Evolutionary conservation across 2,797 vertebrate species (phyloP).

Genomic region (Paramormyrops hopkinsi): DNA sequence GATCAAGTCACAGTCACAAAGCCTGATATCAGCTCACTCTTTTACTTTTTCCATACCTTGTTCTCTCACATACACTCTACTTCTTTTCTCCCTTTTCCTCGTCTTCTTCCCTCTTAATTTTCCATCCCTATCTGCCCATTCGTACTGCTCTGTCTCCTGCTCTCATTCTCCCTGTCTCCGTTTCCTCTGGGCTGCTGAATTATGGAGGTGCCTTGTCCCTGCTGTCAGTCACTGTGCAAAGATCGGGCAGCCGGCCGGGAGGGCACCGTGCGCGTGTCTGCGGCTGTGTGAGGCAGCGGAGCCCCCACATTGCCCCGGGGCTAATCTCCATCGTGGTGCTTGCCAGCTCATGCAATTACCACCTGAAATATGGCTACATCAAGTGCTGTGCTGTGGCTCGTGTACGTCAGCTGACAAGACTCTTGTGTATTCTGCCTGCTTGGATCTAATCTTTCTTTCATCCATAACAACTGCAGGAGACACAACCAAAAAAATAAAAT

Average conservation of each 20-base stretch:
- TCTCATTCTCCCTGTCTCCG: constrained; percentile 24
- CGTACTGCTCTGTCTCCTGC: constrained; percentile 34
- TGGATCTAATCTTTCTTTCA: not conserved
- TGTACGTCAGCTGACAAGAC: not conserved
- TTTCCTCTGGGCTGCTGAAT: constrained; percentile 46
- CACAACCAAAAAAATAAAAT: not conserved
- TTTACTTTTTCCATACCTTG: constrained; percentile 15
- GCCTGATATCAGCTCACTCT: not conserved
- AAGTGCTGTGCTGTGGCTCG: not conserved
- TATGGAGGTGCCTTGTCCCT: constrained; percentile 39
- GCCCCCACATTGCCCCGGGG: constrained; percentile 39
- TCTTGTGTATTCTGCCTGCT: not conserved
- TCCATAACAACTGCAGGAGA: not conserved
- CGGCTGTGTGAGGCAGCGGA: constrained; percentile 1
- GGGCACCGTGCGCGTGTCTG: not conserved
- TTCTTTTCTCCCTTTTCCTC: constrained; percentile 1
- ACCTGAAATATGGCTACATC: constrained; percentile 15
- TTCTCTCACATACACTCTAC: constrained; percentile 31
- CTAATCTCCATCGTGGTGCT: constrained; percentile 24
- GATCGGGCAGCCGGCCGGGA: constrained; percentile 21
- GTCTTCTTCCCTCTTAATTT: not conserved
- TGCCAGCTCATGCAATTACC: constrained; percentile 14
- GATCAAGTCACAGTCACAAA: not conserved
- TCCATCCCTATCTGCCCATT: not conserved
- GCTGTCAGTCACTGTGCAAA: constrained; percentile 15